A percentile compares a stretch with the other conserved stretches of the same genome.
Conservation (phyloP, 2,113 vertebrate genomes). For the Passer domesticus region DNA sequence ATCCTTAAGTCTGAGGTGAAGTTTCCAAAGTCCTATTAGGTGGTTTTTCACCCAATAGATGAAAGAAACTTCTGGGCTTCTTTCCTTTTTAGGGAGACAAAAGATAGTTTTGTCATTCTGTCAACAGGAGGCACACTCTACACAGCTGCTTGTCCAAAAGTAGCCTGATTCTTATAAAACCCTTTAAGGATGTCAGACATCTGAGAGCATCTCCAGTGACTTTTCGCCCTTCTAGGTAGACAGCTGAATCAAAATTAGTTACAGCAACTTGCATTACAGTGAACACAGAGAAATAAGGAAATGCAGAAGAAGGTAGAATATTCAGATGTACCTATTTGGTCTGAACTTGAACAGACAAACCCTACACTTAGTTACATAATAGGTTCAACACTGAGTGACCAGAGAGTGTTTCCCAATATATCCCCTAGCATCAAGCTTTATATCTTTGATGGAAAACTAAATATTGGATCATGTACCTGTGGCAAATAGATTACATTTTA, state of each 20-base stretch:
- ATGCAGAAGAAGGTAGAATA: background rate
- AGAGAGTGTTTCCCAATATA: background rate
- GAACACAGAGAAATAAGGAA: background rate
- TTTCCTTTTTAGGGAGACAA: too few species aligned
- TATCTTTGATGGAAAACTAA: background rate
- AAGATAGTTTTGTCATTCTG: too few species aligned
- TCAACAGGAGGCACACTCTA: too few species aligned
- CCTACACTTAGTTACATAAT: background rate
- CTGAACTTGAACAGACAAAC: background rate
- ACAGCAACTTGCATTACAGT: background rate
- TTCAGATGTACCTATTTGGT: background rate
- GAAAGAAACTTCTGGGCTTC: too few species aligned
- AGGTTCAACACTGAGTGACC: background rate
- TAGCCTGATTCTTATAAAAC: background rate
- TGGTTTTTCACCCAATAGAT: too few species aligned
- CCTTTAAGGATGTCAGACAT: background rate
- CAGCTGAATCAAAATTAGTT: background rate
- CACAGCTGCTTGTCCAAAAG: background rate
- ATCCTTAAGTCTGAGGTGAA: too few species aligned
- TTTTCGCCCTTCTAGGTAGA: background rate
- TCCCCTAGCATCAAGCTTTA: background rate
- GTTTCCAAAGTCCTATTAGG: too few species aligned
- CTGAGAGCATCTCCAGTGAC: background rate
- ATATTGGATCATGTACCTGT: background rate
- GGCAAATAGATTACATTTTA: background rate